phyloP scores from a whole-genome alignment of 2,888 invertebrate species.

The Dasysyrphus albostriatus region DNA sequence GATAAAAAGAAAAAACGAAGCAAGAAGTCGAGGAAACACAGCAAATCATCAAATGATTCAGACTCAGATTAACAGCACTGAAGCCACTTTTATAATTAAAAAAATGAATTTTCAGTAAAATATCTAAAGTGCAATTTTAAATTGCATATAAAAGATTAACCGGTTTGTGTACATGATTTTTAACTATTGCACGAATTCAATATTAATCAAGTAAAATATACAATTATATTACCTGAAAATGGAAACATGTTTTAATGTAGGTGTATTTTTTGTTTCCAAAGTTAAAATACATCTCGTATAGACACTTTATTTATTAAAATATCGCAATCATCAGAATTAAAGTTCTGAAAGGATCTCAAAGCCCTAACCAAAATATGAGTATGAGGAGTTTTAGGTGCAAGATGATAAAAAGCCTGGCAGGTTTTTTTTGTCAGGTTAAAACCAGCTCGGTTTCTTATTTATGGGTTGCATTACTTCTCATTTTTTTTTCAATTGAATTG shows the following conservation, averaged over 20 bases:
- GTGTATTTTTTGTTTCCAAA: too few relatives aligned
- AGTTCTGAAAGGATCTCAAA: too few relatives aligned
- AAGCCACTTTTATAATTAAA: conserved; percentile 4
- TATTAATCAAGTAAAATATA: conserved; percentile 33
- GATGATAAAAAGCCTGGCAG: too few relatives aligned
- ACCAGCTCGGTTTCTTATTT: too few relatives aligned
- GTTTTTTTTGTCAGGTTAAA: too few relatives aligned
- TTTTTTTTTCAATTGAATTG: too few relatives aligned
- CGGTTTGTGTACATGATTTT: conserved; percentile 51
- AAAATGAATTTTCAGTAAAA: background rate
- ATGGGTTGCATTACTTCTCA: too few relatives aligned
- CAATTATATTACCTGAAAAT: conserved; percentile 21
- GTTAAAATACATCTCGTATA: too few relatives aligned
- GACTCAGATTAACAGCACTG: conserved; percentile 77
- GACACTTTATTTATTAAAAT: too few relatives aligned
- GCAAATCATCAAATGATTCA: conserved; percentile 80
- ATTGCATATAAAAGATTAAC: conserved; percentile 30
- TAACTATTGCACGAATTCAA: conserved; percentile 52
- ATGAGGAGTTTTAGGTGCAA: too few relatives aligned
- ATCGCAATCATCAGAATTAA: too few relatives aligned
- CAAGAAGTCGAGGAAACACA: conserved; percentile 82
- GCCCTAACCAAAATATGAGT: too few relatives aligned
- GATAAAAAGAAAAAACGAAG: conserved; percentile 81
- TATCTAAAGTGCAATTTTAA: conserved; percentile 52
- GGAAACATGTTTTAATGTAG: background rate